Evolutionary conservation across 1,140 invertebrate genomes (phyloP).

Genomic region (Glossosoma conforme): DNA sequence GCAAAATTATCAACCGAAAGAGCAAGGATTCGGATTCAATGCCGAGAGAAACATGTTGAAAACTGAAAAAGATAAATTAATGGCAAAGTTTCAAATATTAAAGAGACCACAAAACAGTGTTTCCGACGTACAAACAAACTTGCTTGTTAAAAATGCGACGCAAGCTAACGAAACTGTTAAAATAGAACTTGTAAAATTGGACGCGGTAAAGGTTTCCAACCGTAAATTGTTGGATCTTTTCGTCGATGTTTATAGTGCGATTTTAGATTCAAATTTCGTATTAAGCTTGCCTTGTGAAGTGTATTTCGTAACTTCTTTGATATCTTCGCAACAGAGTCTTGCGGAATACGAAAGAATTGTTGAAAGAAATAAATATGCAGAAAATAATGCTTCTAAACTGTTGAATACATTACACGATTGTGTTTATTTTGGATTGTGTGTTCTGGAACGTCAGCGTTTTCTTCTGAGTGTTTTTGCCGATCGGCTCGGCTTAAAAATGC

Average conservation of each 20-base stretch:
- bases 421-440: slow-evolving; percentile 44
- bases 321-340: slow-evolving; percentile 38
- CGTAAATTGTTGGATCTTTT: slow-evolving; percentile 41
- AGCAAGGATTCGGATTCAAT: slow-evolving; percentile 38
- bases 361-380: not conserved
- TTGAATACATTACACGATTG: slow-evolving; percentile 43
- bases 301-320: slow-evolving; percentile 45
- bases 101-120: slow-evolving; percentile 1
- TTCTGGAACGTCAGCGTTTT: slow-evolving; percentile 38
- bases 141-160: not conserved
- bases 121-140: slow-evolving; percentile 1
- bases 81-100: slow-evolving; percentile 46
- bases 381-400: slow-evolving; percentile 27
- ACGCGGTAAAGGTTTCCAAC: slow-evolving; percentile 35
- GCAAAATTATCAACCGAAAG: slow-evolving; percentile 39
- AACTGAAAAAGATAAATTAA: slow-evolving; percentile 44
- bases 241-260: slow-evolving; percentile 39
- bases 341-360: not conserved
- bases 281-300: slow-evolving; percentile 43
- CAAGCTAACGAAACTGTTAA: slow-evolving; percentile 31
- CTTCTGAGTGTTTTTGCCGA: slow-evolving; percentile 43
- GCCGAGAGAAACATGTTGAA: slow-evolving; percentile 43
- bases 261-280: slow-evolving; percentile 44
- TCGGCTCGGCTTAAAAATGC: slow-evolving; percentile 40
- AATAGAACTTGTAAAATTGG: slow-evolving; percentile 37